These are phyloP conservation scores for Muraenolepis orangiensis DNA, from an alignment of 2,797 vertebrate species.

Conservation along the genomic window DNA sequence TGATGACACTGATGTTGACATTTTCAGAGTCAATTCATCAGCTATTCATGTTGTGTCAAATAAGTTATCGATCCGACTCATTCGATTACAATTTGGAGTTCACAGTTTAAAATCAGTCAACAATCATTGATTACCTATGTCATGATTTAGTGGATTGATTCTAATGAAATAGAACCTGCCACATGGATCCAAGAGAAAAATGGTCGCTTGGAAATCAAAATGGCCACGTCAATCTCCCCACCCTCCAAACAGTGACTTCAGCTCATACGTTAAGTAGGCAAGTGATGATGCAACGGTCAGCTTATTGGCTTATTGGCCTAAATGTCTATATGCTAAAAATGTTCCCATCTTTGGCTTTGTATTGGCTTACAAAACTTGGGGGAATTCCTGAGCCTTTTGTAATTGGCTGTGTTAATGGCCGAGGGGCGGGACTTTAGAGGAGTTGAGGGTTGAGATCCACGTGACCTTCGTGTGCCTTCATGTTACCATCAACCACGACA, in stretches of 20 bases:
- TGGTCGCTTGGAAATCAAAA: conserved; percentile 82
- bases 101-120: no score
- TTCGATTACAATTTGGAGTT: background rate
- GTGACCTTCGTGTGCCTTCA: conserved; percentile 87
- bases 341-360: background rate
- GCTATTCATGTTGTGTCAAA: background rate
- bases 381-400: background rate
- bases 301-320: background rate
- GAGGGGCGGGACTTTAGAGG: conserved; percentile 4
- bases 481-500: conserved; percentile 99
- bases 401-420: background rate
- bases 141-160: no score
- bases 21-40: background rate
- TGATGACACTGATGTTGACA: background rate
- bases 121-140: no score
- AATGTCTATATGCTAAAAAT: no score
- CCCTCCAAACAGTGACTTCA: conserved; percentile 58
- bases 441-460: conserved; percentile 83
- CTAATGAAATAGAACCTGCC: background rate
- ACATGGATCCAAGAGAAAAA: conserved; percentile 67
- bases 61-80: background rate
- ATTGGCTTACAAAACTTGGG: background rate
- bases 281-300: no score
- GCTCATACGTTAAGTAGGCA: no score
- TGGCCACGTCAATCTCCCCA: conserved; percentile 88